Evolutionary conservation across 2,113 vertebrate species (phyloP).

Genomic region (Phrynosoma platyrhinos): DNA sequence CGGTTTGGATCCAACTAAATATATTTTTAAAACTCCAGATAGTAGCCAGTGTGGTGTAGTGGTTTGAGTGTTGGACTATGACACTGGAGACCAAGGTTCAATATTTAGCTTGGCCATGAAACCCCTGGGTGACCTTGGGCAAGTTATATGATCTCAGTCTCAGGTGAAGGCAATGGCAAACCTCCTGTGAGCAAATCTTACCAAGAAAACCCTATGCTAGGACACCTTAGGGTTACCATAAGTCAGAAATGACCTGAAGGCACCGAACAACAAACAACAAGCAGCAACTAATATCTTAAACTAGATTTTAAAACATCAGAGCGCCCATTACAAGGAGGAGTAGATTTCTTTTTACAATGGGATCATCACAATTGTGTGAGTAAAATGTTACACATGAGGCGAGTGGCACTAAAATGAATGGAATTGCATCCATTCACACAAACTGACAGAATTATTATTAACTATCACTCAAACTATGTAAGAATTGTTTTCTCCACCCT

Average conservation of each 20-base stretch:
- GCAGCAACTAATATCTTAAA: background rate
- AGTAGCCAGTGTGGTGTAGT: too few relatives aligned
- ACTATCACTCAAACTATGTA: background rate
- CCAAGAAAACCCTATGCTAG: too few relatives aligned
- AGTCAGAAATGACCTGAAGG: too few relatives aligned
- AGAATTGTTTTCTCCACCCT: background rate
- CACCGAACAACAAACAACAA: too few relatives aligned
- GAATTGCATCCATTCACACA: conserved; percentile 14
- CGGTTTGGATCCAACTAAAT: background rate
- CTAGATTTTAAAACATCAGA: background rate
- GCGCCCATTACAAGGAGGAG: background rate
- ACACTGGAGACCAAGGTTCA: too few relatives aligned
- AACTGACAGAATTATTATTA: background rate
- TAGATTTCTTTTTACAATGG: background rate
- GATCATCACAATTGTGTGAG: conserved; percentile 13
- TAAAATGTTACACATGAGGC: conserved; percentile 18
- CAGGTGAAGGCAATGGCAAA: too few relatives aligned
- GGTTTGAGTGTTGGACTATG: too few relatives aligned
- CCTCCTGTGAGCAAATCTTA: too few relatives aligned
- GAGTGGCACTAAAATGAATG: conserved; percentile 23
- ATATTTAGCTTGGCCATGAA: too few relatives aligned
- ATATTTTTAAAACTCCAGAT: background rate
- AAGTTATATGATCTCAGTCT: too few relatives aligned
- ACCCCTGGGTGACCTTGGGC: too few relatives aligned
- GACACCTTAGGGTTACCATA: too few relatives aligned